Base-by-base conservation (phyloP, 2,888 invertebrate species). In the Eilema sororculum region DNA sequence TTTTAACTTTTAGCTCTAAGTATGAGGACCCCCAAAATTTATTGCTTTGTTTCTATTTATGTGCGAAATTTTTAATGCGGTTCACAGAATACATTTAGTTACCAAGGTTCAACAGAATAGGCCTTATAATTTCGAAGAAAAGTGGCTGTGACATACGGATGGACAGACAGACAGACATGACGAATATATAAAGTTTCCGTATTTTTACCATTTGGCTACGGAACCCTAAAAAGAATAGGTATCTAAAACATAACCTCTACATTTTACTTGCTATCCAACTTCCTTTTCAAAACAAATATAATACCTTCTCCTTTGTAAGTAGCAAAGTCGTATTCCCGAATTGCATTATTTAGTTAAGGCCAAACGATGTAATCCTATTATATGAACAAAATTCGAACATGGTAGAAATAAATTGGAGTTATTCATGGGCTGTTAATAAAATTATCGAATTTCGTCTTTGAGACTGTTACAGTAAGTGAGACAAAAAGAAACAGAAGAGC, bases 331-430 rank as follows among this genome's bases (percentile, higher is more conserved):
- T 78, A 72, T 83, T 80, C 69, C 68, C 56, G 86, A 89, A 90
- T 89, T 83, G 84, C 83, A 87, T 90, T 89, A 89, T 86, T 84
- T 78, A 84, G 84, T 84, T 87, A 84, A 77, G 79, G 72, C 70
- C 75, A 77, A 87, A 84, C 80, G 80, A 77, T 81, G 81, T 87
- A 84, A 87, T 81, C 77, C 83, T 83, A 86, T 84, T 84, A 86
- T 79, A 77, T 75, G 67, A 69, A 82, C 81, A 79, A 84, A 86
- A 86, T 82, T 84, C 76, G 65, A 52, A 57, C 58, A 52, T 66
- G 76, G 62, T 74, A 20, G 61, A 70, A 82, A 79, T 74, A 82
- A 84, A 80, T 74, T 84, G 52, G 75, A 61, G 66, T 77, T 83
- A 84, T 84, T 84, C 80, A 73, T 70, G 67, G 79, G 72, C 67